These are phyloP conservation scores for Propsilocerus akamusi DNA, from an alignment of 1,140 invertebrate species.

Conservation along the genomic window DNA sequence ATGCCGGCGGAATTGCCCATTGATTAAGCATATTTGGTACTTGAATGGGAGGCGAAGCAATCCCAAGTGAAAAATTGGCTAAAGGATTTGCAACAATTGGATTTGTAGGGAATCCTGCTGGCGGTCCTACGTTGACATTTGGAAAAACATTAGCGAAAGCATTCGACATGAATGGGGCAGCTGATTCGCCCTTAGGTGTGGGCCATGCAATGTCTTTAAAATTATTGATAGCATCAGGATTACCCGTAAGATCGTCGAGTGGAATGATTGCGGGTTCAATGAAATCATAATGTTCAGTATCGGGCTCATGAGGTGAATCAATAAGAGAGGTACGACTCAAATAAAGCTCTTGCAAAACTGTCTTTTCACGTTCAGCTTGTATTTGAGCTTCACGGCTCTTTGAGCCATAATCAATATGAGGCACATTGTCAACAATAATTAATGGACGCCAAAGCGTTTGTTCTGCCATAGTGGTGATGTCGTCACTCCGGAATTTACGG, in stretches of 20 bases:
- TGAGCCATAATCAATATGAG: slow-evolving; percentile 38
- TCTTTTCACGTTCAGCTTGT: slow-evolving; percentile 67
- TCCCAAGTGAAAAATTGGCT: slow-evolving; percentile 23
- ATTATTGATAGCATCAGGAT: slow-evolving; percentile 57
- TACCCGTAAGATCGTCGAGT: slow-evolving; percentile 67
- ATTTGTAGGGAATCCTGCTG: slow-evolving; percentile 20
- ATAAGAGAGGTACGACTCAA: slow-evolving; percentile 73
- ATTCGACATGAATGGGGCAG: slow-evolving; percentile 19
- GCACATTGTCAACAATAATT: slow-evolving; percentile 40
- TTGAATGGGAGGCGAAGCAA: no score
- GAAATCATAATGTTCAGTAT: slow-evolving; percentile 55
- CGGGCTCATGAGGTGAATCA: slow-evolving; percentile 68
- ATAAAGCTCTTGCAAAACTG: slow-evolving; percentile 66
- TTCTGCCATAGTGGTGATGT: slow-evolving; percentile 62
- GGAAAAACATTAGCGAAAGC: slow-evolving; percentile 27
- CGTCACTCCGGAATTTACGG: slow-evolving; percentile 54
- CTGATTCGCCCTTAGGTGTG: slow-evolving; percentile 47
- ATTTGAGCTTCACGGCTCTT: slow-evolving; percentile 73
- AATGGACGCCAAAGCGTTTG: slow-evolving; percentile 49
- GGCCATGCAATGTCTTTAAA: slow-evolving; percentile 58
- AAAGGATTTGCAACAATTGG: slow-evolving; percentile 24
- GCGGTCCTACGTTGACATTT: slow-evolving; percentile 25
- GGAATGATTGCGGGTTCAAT: slow-evolving; percentile 68
- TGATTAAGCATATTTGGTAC: no score
- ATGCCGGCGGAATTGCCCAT: no score